These are phyloP conservation scores for Goniozus legneri DNA, from an alignment of 1,140 invertebrate genomes.

Conservation along the genomic window DNA sequence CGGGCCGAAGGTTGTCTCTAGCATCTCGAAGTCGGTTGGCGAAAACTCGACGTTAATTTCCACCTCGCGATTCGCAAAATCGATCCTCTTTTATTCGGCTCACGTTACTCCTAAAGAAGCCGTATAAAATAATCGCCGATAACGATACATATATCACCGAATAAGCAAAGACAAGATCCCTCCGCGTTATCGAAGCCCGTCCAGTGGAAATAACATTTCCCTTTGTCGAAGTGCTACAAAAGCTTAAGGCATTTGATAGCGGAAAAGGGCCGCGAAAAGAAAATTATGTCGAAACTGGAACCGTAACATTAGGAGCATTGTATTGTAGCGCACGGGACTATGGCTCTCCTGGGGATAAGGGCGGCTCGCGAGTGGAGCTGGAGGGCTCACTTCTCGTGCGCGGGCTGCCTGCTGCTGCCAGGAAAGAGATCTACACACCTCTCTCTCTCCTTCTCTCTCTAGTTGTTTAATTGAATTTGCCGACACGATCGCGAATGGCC, in stretches of 20 bases:
- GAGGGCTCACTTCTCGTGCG: too few relatives aligned
- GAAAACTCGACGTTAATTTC: too few relatives aligned
- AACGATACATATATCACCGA: too few relatives aligned
- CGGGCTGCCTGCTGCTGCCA: too few relatives aligned
- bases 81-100: too few relatives aligned
- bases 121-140: too few relatives aligned
- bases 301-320: constrained; percentile 55
- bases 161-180: too few relatives aligned
- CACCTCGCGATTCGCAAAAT: too few relatives aligned
- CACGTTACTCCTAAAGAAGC: too few relatives aligned
- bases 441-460: constrained; percentile 24
- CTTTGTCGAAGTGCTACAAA: constrained; percentile 31
- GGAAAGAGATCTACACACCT: too few relatives aligned
- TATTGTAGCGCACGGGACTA: constrained; percentile 50
- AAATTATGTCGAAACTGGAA: constrained; percentile 52
- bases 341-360: constrained; percentile 37
- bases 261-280: constrained; percentile 31
- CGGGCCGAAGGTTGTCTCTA: too few relatives aligned
- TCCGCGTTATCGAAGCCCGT: constrained; percentile 32
- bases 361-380: not conserved
- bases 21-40: too few relatives aligned
- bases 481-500: constrained; percentile 28
- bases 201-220: constrained; percentile 42
- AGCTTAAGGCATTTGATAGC: constrained; percentile 23
- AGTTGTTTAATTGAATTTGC: constrained; percentile 53